Percentiles rank a stretch among this genome's conserved stretches.
Conservation (phyloP, 2,888 invertebrate genomes). For the Ophonus ardosiacus region DNA sequence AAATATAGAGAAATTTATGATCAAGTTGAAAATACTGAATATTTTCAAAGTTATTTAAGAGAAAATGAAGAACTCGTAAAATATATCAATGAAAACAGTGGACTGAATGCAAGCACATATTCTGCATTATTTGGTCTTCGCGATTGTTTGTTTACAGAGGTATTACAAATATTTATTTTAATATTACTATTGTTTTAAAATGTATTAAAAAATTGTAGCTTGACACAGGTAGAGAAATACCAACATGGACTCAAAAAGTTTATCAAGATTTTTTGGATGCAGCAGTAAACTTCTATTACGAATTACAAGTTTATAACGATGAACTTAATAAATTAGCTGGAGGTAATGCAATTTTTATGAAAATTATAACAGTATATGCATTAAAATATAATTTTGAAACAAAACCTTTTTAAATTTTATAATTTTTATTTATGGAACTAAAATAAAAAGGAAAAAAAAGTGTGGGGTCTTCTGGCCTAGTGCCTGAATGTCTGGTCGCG, state of each 20-base stretch:
- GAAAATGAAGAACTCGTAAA: slow-evolving; percentile 22
- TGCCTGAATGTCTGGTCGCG: too few species aligned
- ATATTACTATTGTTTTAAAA: not conserved
- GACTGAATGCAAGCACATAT: slow-evolving; percentile 22
- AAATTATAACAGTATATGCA: too few species aligned
- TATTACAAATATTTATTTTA: not conserved
- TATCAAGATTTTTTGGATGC: slow-evolving; percentile 72
- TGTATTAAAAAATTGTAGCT: slow-evolving; percentile 65
- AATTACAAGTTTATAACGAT: slow-evolving; percentile 71
- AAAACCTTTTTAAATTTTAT: too few species aligned
- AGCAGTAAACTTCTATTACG: slow-evolving; percentile 72
- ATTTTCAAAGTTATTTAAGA: slow-evolving; percentile 14
- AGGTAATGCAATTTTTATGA: not conserved
- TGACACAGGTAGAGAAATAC: slow-evolving; percentile 72
- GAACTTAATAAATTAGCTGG: slow-evolving; percentile 69
- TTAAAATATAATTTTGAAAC: too few species aligned
- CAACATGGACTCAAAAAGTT: slow-evolving; percentile 74
- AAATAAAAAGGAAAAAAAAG: too few species aligned
- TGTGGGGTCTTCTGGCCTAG: too few species aligned
- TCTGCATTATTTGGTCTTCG: not conserved
- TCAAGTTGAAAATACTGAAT: not conserved
- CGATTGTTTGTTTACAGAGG: slow-evolving; percentile 39
- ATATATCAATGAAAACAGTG: slow-evolving; percentile 50
- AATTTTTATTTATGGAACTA: too few species aligned
- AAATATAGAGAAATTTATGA: slow-evolving; percentile 1